Evolutionary conservation across 2,797 vertebrate species (phyloP), one percentile per base, ranked within the genome.

Genomic region (Pipistrellus pygmaeus): DNA sequence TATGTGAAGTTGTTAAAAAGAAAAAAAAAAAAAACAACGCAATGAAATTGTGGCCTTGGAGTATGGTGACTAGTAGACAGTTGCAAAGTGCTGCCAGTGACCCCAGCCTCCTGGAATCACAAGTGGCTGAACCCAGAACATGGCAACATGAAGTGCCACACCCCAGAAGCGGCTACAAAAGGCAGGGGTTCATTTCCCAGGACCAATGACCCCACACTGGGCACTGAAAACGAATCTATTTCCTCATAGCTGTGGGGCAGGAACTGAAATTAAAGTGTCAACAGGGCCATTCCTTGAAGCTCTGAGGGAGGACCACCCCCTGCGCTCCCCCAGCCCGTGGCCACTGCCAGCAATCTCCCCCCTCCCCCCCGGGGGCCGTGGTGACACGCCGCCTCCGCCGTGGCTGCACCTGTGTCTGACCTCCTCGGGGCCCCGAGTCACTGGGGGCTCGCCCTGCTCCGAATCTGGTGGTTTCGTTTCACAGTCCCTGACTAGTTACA

Each of bases 61-160:
- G 25, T n/a, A 1, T 10, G 55, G 44, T 2, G 4, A 8, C 15
- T 38, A 32, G 12, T 0, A 18, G 53, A 17, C 27, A 8, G 7
- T 38, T 62, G 62, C 55, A 13, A 32, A 18, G 18, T 17, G 38
- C n/a, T 51, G n/a, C 41, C 25, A 8, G 17, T 1, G 53, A 20
- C 11, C 23, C 66, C 44, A 13, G 72, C 82, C 41, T 30, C 32
- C 30, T 21, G 30, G 48, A 6, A 53, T 23, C 55, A 55, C 15
- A 9, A 1, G 55, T 11, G 21, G 23, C 53, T 32, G 18, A 10
- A 55, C 55, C 44, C 10, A 32, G 72, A 10, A 9, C 20, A 68
- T 2, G 8, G 88, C 83, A 32, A 51, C 78, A 3, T 8, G 2
- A 30, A 4, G 35, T 8, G 18, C 14, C 64, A 44, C 77, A 25